phyloP scores from a whole-genome alignment of 2,113 vertebrate genomes.

The Cacatua alba region DNA sequence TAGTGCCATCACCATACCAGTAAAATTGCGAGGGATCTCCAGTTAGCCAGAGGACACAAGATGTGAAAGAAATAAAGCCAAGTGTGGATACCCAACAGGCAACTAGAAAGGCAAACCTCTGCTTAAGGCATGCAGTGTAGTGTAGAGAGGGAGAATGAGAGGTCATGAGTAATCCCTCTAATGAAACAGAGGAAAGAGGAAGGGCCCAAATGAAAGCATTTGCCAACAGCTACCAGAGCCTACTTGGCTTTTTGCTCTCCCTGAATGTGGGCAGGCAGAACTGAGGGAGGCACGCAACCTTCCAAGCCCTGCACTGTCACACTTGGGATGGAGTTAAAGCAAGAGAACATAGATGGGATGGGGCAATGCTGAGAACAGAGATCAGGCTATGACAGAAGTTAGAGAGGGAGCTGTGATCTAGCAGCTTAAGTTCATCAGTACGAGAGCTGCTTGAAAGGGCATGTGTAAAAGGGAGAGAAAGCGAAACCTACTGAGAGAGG shows the following conservation, averaged over 20 bases:
- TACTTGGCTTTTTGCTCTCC: neutral
- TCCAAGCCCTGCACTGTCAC: neutral
- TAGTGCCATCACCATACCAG: neutral
- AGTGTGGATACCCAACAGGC: neutral
- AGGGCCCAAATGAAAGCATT: neutral
- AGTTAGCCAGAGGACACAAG: neutral
- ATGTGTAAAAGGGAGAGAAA: neutral
- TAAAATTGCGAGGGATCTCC: neutral
- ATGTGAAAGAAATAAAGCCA: neutral
- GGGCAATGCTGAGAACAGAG: neutral
- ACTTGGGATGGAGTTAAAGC: neutral
- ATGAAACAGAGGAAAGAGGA: neutral
- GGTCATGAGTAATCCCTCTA: neutral
- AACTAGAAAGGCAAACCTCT: neutral
- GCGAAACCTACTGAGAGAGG: slow-evolving; percentile 2
- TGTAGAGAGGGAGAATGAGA: neutral
- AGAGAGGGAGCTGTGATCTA: neutral
- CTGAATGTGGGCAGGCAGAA: neutral
- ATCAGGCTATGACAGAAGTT: neutral
- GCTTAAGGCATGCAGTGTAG: neutral
- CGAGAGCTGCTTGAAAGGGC: neutral
- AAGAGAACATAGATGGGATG: neutral
- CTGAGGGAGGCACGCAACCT: neutral
- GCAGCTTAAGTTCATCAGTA: slow-evolving; percentile 4
- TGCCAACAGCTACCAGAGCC: neutral